Base-by-base conservation (phyloP, 2,888 invertebrate genomes). In the Barypeithes pellucidus region DNA sequence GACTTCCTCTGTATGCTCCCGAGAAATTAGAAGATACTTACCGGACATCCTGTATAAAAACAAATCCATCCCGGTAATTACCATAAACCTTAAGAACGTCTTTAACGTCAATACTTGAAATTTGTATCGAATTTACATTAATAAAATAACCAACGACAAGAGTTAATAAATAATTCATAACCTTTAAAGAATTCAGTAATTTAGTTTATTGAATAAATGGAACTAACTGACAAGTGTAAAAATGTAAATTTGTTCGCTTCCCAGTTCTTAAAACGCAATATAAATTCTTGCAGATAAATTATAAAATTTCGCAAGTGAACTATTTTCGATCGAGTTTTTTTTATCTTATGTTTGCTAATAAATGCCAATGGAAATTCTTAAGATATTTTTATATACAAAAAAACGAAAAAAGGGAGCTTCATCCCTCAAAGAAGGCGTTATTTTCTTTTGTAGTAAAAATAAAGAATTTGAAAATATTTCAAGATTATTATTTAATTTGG, bases 251-350 rank as follows among this genome's bases (percentile, higher is more conserved):
- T 33, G 29, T 54, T 11, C 54, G 0, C 14, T 29, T 54, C 14
- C 16, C 16, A 22, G 33, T 33, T 54, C 29, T 54, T 54, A 29
- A 24, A 66, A n/a, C 20, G 54, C 41, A 66, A 66, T 66, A 66
- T 66, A 54, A 66, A 66, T 66, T 66, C 66, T 43, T 54, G 66
- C 18, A 41, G 43, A 45, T 59, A 57, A 67, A 59, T 67, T 57
- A 67, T 67, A 43, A 59, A 57, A 63, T 54, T 54, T 54, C 16
- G 9, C 0, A 16, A 54, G 22, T n/a, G 50, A 50, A 50, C 50
- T 50, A 3, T 24, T 50, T 50, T 22, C n/a, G 50, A 24, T 50
- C 24, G 24, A 5, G n/a, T 24, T 24, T 24, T 24, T 54, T 54
- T 33, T 14, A 54, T 54, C 33, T 54, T 54, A 12, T 16, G 14